phyloP scores from a whole-genome alignment of 2,797 vertebrate species.

The Echiichthys vipera region DNA sequence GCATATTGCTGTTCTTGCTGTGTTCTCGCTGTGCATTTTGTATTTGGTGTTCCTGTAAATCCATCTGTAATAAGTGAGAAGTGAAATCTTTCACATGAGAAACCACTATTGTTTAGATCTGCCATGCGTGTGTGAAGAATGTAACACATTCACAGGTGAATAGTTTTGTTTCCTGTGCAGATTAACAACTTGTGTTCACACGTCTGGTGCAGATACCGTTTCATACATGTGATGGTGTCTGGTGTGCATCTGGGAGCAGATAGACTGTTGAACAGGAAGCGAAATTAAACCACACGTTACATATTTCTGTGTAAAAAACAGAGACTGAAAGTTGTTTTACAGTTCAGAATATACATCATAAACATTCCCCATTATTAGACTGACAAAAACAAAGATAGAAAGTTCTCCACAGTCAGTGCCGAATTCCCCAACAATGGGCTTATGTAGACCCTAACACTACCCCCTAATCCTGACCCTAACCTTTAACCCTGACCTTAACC shows the following conservation, averaged over 20 bases:
- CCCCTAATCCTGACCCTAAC: too few species aligned
- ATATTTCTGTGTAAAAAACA: not conserved
- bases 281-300: constrained; percentile 42
- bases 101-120: constrained; percentile 2
- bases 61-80: not conserved
- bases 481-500: too few species aligned
- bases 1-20: not conserved
- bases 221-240: not conserved
- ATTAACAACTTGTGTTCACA: constrained; percentile 2
- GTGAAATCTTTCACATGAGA: constrained; percentile 18
- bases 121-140: not conserved
- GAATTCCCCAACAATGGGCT: too few species aligned
- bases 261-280: constrained; percentile 42
- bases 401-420: too few species aligned
- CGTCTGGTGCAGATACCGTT: not conserved
- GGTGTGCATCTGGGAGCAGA: constrained; percentile 2
- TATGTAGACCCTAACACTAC: too few species aligned
- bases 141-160: not conserved
- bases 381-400: too few species aligned
- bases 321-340: not conserved
- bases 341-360: not conserved
- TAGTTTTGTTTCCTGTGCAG: constrained; percentile 42
- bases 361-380: not conserved
- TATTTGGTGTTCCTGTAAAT: constrained; percentile 38
- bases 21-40: too few species aligned